Evolutionary conservation across 2,888 invertebrate genomes (phyloP), one percentile per base, ranked within the genome.

Genomic region (Ochropleura plecta): DNA sequence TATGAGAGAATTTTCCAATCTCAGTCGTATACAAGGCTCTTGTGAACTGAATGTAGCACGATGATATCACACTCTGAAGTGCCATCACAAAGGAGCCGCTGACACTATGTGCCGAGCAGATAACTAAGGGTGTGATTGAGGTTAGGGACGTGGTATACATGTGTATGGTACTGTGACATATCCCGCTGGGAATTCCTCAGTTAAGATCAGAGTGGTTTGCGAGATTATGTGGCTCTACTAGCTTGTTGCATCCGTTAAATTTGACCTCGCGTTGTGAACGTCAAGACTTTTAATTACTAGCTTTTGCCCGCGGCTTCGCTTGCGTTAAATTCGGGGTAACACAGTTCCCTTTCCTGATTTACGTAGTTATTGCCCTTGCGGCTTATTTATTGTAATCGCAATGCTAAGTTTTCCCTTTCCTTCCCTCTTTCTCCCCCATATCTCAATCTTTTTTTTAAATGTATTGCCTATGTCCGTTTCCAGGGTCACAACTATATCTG

Each of bases 1-100:
- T 53, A 53, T 30, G 16, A 71, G 18, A 71, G 72, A 71, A 67
- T 16, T 59, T 44, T 40, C 8, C 16, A 44, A 72, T n/a, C 49
- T 20, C 42, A 18, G 40, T 40, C n/a, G 30, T 40, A 18, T 16
- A 49, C 9, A 30, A 49, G 57, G 51, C 8, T 18, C 10, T 8
- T 5, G 16, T n/a, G 14, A 30, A 18, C 5, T 20, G 30, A 44
- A 51, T 18, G 30, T 44, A 16, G 30, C 30, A 30, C 30, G 30
- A 30, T 30, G 30, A 30, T 30, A 30, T 30, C 30, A 30, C 30
- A 30, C 30, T 30, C 1, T 30, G 30, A 30, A 51, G 12, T 30
- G 16, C 2, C 8, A 4, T 44, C 60, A 62, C 62, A 62, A 53
- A 48, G 60, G 62, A 48, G 40, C 20, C 5, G 46, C 46, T 20